Conservation (phyloP, 2,113 vertebrate genomes). For the Datnioides undecimradiatus region DNA sequence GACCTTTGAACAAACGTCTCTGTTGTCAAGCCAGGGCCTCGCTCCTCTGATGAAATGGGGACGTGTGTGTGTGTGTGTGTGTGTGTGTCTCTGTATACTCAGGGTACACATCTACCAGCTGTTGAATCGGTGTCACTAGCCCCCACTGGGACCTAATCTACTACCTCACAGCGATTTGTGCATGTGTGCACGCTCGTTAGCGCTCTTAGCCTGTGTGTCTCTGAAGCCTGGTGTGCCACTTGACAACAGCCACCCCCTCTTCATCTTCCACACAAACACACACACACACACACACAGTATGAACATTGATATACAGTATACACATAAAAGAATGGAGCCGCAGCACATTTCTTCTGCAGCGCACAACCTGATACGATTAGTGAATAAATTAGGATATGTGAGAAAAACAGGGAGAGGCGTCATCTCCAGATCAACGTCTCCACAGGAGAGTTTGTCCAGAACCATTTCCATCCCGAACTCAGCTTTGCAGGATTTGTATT, state of each 20-base stretch:
- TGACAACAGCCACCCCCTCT: slow-evolving; percentile 58
- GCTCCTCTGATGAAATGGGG: slow-evolving; percentile 53
- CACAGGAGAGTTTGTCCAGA: slow-evolving; percentile 26
- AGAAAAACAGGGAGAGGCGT: not conserved
- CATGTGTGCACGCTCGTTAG: slow-evolving; percentile 42
- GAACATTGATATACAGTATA: not conserved
- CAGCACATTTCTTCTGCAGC: not conserved
- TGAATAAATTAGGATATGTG: slow-evolving; percentile 1
- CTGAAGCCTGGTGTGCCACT: slow-evolving; percentile 67
- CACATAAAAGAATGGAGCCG: not conserved
- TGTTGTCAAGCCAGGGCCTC: slow-evolving; percentile 61
- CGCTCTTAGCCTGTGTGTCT: slow-evolving; percentile 43
- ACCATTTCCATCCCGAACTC: slow-evolving; percentile 27
- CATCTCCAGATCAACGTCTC: not conserved
- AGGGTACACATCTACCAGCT: slow-evolving; percentile 71
- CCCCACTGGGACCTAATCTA: slow-evolving; percentile 72
- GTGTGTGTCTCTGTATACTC: slow-evolving; percentile 15
- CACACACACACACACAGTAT: not conserved
- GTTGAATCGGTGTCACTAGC: slow-evolving; percentile 74
- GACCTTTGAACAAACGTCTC: slow-evolving; percentile 57
- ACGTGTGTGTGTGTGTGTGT: slow-evolving; percentile 13
- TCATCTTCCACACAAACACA: slow-evolving; percentile 38
- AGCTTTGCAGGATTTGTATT: slow-evolving; percentile 50
- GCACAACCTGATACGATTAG: not conserved
- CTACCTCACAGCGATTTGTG: slow-evolving; percentile 53